Conservation (phyloP, 2,797 vertebrate genomes). For the Brachymystax lenok region DNA sequence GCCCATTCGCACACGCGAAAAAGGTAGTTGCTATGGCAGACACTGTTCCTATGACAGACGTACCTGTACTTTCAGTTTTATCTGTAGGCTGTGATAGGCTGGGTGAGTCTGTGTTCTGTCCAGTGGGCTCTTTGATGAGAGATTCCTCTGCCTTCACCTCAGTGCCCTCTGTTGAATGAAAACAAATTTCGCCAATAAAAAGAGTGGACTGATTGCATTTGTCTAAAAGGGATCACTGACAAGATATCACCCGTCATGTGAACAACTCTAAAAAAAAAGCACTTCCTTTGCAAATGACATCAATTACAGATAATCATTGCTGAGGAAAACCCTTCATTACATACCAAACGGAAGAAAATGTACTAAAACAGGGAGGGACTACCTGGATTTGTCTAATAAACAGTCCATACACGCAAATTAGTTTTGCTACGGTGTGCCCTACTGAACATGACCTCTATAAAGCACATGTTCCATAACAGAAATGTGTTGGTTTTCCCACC, state of each 20-base stretch:
- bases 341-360: no score
- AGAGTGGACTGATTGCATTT: not conserved
- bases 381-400: no score
- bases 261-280: no score
- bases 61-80: constrained; percentile 65
- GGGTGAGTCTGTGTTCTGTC: constrained; percentile 48
- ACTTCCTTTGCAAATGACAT: no score
- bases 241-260: not conserved
- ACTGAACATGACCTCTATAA: no score
- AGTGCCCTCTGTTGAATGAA: constrained; percentile 54
- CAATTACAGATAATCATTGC: no score
- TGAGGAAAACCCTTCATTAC: no score
- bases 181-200: constrained; percentile 1
- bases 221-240: not conserved
- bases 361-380: no score
- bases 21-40: no score
- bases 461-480: not conserved
- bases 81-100: constrained; percentile 66
- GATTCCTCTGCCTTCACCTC: constrained; percentile 73
- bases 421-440: no score
- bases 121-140: constrained; percentile 61
- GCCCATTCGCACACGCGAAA: no score
- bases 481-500: constrained; percentile 37
- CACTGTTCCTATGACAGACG: constrained; percentile 18
- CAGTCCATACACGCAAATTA: no score